Evolutionary conservation across 2,797 vertebrate species (phyloP), one percentile per base, ranked within the genome.

Genomic region (Melanotaenia pygmaea): DNA sequence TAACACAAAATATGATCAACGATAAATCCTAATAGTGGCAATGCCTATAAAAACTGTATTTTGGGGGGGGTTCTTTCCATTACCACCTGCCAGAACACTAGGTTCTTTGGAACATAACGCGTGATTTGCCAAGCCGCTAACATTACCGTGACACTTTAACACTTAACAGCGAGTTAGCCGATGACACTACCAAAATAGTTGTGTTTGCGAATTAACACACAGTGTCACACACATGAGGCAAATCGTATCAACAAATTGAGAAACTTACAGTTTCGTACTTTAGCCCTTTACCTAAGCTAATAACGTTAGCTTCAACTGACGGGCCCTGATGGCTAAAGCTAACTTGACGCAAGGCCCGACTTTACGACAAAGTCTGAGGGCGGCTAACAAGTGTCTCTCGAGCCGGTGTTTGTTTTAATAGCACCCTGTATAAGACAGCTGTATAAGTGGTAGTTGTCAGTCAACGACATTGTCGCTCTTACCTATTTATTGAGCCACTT

Each of bases 281-380:
- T 74, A 77, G 40, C 61, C 8, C 16, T 0, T 8, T 8, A 16
- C 59, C 70, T 66, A 66, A 43, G 80, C 75, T 86, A 86, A 82
- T 66, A 83, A 43, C 59, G 74, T 35, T 34, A 50, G 54, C 64
- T 65, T 28, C 50, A 60, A 32, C 5, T 47, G 43, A 59, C 34
- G 86, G 92, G 91, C 92, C 89, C 28, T 18, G 24, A 57, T 13
- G 16, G 83, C 72, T 74, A 32, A 81, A 34, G 87, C 87, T 90
- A 87, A 79, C 76, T 26, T 72, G 28, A 58, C 70, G 73, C 77
- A 66, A 89, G 90, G 88, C 89, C 90, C 69, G 0, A 26, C n/a
- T 16, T n/a, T 37, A 64, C 32, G 58, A 64, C 30, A 58, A 34
- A 37, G 16, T 70, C 8, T 7, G 3, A 77, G 79, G 10, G 1